Conservation (phyloP, 2,888 invertebrate genomes). For the Danaus chrysippus region DNA sequence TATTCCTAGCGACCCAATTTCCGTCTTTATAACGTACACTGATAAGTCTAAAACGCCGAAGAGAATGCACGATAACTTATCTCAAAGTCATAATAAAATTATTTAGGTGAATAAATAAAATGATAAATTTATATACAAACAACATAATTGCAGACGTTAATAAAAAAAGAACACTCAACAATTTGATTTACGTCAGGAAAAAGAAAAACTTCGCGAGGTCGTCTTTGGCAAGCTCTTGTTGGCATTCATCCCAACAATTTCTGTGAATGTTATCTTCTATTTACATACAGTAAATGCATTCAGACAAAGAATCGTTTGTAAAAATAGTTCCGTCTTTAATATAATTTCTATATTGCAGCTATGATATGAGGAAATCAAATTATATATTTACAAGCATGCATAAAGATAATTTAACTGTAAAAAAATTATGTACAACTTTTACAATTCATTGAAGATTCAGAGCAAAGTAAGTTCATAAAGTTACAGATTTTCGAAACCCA, state of each 20-base stretch:
- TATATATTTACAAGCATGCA: no score
- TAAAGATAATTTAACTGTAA: no score
- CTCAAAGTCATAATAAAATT: conserved; percentile 4
- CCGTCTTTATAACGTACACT: conserved; percentile 39
- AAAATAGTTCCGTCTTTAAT: no score
- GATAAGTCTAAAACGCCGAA: conserved; percentile 45
- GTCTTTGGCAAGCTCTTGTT: not conserved
- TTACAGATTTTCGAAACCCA: no score
- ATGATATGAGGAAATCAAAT: no score
- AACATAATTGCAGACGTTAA: not conserved
- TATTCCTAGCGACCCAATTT: conserved; percentile 48
- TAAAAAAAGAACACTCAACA: not conserved
- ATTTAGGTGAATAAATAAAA: conserved; percentile 2
- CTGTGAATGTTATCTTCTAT: no score
- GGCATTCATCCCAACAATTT: not conserved
- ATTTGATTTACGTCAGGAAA: conserved; percentile 2
- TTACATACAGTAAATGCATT: no score
- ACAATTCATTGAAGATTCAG: no score
- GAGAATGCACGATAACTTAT: conserved; percentile 11
- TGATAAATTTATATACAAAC: not conserved
- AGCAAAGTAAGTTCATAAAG: no score
- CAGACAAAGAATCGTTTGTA: no score
- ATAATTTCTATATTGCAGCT: no score
- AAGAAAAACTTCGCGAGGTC: not conserved
- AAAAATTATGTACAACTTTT: no score